Evolutionary conservation across 2,797 vertebrate species (phyloP).

Genomic region (Percopsis omiscomaycus): DNA sequence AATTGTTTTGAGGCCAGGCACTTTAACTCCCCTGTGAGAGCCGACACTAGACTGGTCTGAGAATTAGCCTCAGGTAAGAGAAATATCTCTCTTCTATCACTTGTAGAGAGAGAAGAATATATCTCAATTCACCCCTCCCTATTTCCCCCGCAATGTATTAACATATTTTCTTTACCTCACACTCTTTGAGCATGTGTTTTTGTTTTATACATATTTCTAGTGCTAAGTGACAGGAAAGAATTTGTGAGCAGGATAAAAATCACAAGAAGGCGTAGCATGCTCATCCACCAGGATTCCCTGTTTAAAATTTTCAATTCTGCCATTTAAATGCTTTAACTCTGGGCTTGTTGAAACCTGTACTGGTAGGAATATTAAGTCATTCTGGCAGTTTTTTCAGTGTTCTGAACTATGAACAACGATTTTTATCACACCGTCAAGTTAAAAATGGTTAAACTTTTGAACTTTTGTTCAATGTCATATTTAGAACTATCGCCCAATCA

Average conservation of each 20-base stretch:
- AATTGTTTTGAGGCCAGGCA: constrained; percentile 75
- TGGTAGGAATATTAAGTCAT: constrained; percentile 28
- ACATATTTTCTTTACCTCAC: constrained; percentile 31
- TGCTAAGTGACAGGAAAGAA: constrained; percentile 53
- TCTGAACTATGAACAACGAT: no score
- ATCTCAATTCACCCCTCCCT: constrained; percentile 30
- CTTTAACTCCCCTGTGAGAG: constrained; percentile 69
- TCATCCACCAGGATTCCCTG: constrained; percentile 47
- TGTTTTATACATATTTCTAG: constrained; percentile 42
- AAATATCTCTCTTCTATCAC: constrained; percentile 74
- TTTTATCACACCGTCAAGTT: no score
- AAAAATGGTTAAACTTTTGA: no score
- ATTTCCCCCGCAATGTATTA: constrained; percentile 41
- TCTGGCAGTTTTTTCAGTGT: no score
- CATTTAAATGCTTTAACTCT: constrained; percentile 58
- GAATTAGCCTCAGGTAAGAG: constrained; percentile 73
- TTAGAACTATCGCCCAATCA: no score
- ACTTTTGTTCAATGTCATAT: no score
- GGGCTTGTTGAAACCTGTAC: constrained; percentile 43
- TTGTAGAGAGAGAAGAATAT: constrained; percentile 61
- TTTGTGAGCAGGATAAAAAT: constrained; percentile 53
- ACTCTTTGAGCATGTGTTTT: constrained; percentile 40
- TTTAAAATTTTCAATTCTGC: constrained; percentile 31
- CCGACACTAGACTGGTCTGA: constrained; percentile 58
- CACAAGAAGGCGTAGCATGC: constrained; percentile 58